A percentile compares a stretch with the other conserved stretches of the same genome.
Evolutionary conservation across 2,797 vertebrate genomes (phyloP).

Genomic region (Atherinosoma microstoma): DNA sequence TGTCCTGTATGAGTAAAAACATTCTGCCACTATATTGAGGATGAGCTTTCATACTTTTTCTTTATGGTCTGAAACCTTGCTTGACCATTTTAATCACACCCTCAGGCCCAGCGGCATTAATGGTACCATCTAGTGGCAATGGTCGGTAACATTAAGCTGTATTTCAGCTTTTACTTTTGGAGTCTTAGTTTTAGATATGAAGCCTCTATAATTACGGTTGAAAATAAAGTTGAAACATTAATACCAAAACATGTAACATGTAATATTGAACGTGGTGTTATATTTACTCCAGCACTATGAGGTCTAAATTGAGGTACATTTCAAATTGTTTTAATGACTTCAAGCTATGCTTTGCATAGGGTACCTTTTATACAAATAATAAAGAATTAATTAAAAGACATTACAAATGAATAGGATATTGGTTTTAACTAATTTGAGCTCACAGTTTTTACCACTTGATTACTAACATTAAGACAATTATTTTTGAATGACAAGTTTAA

Average conservation of each 20-base stretch:
- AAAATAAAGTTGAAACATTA: neutral
- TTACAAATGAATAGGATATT: neutral
- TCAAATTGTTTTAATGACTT: neutral
- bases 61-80: neutral
- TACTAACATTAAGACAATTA: too few relatives aligned
- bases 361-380: neutral
- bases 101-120: slow-evolving; percentile 24
- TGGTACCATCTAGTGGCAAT: slow-evolving; percentile 76
- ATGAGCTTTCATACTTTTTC: slow-evolving; percentile 1
- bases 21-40: neutral
- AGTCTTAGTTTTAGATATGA: slow-evolving; percentile 6
- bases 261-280: neutral
- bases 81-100: slow-evolving; percentile 3
- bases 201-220: neutral
- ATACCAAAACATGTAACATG: neutral
- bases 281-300: neutral
- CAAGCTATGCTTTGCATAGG: neutral
- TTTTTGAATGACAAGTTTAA: neutral
- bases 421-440: neutral
- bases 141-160: slow-evolving; percentile 25
- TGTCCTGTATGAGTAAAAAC: neutral
- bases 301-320: neutral
- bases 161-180: neutral
- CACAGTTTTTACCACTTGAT: neutral
- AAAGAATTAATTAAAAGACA: neutral